These are phyloP conservation scores for Salpingus planirostris DNA, from an alignment of 2,888 invertebrate genomes.

Conservation along the genomic window DNA sequence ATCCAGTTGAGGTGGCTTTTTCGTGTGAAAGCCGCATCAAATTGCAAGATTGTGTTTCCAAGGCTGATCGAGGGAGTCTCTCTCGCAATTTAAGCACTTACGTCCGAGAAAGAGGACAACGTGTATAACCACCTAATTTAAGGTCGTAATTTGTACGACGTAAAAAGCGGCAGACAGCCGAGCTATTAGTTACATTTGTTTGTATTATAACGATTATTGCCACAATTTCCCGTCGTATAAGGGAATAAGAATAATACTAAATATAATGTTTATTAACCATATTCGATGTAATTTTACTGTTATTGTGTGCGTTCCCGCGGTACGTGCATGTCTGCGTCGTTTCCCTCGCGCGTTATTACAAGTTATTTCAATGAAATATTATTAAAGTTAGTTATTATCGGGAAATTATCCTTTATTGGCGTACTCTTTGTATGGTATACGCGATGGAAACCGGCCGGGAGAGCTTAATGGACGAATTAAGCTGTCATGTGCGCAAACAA, in stretches of 20 bases:
- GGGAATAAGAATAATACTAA: constrained; percentile 27
- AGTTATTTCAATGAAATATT: constrained; percentile 15
- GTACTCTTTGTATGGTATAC: constrained; percentile 11
- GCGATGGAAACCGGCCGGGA: constrained; percentile 3
- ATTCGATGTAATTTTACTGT: constrained; percentile 27
- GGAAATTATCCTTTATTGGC: constrained; percentile 15
- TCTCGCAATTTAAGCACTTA: too few species aligned
- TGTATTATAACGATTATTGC: constrained; percentile 25
- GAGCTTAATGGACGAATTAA: constrained; percentile 1
- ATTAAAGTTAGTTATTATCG: constrained; percentile 12
- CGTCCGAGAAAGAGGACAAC: too few species aligned
- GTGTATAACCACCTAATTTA: too few species aligned
- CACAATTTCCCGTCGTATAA: constrained; percentile 26
- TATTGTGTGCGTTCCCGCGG: constrained; percentile 26
- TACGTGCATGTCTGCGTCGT: constrained; percentile 13
- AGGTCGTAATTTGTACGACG: constrained; percentile 7
- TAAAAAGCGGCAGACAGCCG: constrained; percentile 7
- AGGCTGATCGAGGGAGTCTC: too few species aligned
- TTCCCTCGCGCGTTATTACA: constrained; percentile 13
- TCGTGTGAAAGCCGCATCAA: too few species aligned
- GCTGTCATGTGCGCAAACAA: too few species aligned
- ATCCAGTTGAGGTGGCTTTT: too few species aligned
- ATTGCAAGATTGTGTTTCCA: too few species aligned
- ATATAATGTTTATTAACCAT: constrained; percentile 27
- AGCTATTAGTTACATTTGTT: constrained; percentile 16